These are phyloP conservation scores for Muntiacus reevesi DNA, from an alignment of 2,113 vertebrate species.

Conservation along the genomic window DNA sequence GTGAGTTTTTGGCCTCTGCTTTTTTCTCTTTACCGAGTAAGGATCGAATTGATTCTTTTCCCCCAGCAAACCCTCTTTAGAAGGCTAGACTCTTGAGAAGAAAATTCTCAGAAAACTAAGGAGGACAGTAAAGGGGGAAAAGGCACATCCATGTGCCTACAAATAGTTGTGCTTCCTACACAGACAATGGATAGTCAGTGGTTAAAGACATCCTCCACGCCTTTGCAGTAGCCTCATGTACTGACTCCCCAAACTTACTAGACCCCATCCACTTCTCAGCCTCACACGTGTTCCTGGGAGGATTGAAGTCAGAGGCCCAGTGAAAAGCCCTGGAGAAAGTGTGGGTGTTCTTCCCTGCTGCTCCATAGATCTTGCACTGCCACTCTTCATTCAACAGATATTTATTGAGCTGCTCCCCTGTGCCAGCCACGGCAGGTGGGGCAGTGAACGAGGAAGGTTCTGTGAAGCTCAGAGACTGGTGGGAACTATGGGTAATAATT, in stretches of 20 bases:
- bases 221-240: not conserved
- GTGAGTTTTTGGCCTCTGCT: not conserved
- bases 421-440: not conserved
- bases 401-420: not conserved
- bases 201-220: not conserved
- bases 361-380: not conserved
- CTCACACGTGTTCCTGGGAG: not conserved
- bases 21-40: not conserved
- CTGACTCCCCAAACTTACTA: not conserved
- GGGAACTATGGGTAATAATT: not conserved
- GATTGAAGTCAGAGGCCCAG: not conserved
- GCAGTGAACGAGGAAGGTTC: not conserved
- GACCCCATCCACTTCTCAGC: not conserved
- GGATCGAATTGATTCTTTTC: not conserved
- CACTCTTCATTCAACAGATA: not conserved
- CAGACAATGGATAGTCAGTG: not conserved
- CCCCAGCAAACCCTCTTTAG: not conserved
- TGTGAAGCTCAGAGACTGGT: not conserved
- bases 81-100: not conserved
- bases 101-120: conserved; percentile 12
- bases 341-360: not conserved
- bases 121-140: not conserved
- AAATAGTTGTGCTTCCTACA: not conserved
- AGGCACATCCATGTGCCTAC: not conserved
- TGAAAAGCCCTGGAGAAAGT: not conserved